Evolutionary conservation across 2,113 vertebrate species (phyloP).

Genomic region (Tamias sibiricus): DNA sequence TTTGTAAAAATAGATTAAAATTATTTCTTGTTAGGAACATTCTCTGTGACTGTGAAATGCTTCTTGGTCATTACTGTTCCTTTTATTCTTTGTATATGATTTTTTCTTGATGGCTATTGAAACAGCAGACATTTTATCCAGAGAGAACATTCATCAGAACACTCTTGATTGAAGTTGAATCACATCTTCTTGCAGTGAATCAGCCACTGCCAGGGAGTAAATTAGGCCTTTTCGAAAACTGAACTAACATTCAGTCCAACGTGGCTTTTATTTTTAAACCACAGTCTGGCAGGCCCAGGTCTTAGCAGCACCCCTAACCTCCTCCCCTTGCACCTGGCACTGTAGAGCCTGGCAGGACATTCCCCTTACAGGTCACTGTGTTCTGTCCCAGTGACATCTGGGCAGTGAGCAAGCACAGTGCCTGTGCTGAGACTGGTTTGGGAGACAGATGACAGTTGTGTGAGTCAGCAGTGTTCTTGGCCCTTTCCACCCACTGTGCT

Average conservation of each 20-base stretch:
- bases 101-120: background rate
- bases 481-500: background rate
- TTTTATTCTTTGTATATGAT: background rate
- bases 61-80: background rate
- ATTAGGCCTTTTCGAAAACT: background rate
- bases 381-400: background rate
- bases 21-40: background rate
- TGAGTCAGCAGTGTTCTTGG: background rate
- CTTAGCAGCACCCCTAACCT: fast-evolving
- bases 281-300: background rate
- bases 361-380: fast-evolving
- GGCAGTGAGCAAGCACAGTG: fast-evolving
- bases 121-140: background rate
- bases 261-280: background rate
- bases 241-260: background rate
- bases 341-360: background rate
- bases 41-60: background rate
- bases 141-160: conserved; percentile 17
- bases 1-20: conserved; percentile 29
- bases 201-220: background rate
- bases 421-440: fast-evolving
- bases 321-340: background rate
- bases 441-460: too few species aligned
- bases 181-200: conserved; percentile 1
- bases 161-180: background rate